These are phyloP conservation scores for Aphodius granarius DNA, from an alignment of 2,888 invertebrate genomes.

Conservation along the genomic window DNA sequence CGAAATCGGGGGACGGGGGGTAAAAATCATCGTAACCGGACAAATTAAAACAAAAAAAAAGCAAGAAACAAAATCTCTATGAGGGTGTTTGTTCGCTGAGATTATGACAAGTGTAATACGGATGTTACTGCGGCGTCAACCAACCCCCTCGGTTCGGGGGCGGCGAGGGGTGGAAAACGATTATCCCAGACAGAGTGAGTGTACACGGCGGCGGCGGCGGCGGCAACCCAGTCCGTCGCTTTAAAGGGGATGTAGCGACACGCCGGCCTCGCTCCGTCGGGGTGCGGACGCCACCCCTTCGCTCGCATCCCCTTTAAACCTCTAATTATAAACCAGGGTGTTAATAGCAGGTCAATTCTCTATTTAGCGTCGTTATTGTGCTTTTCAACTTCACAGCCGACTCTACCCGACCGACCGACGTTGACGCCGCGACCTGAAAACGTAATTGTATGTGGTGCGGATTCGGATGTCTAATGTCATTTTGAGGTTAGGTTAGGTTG, in stretches of 20 bases:
- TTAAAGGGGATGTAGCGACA: slow-evolving; percentile 48
- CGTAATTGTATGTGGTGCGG: slow-evolving; percentile 11
- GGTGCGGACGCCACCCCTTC: slow-evolving; percentile 28
- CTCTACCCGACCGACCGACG: slow-evolving; percentile 14
- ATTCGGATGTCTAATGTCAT: background rate
- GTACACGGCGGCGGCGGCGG: slow-evolving; percentile 34
- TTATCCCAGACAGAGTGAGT: slow-evolving; percentile 43
- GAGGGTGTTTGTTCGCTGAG: slow-evolving; percentile 17
- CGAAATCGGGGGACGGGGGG: background rate
- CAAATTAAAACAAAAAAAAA: background rate
- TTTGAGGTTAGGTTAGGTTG: background rate
- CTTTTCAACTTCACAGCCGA: slow-evolving; percentile 21
- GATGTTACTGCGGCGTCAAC: slow-evolving; percentile 13
- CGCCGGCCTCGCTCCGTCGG: slow-evolving; percentile 32
- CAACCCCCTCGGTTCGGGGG: slow-evolving; percentile 15
- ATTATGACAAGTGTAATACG: slow-evolving; percentile 36
- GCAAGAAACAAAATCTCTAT: slow-evolving; percentile 8
- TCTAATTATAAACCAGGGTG: slow-evolving; percentile 51
- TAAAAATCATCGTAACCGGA: slow-evolving; percentile 4
- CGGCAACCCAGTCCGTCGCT: slow-evolving; percentile 38
- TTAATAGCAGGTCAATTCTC: slow-evolving; percentile 51
- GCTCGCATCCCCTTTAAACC: slow-evolving; percentile 42
- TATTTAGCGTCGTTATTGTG: slow-evolving; percentile 44
- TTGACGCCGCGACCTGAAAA: slow-evolving; percentile 22
- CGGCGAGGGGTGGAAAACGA: slow-evolving; percentile 39